Base-by-base conservation (phyloP, 2,797 vertebrate genomes). In the Eremophila alpestris region DNA sequence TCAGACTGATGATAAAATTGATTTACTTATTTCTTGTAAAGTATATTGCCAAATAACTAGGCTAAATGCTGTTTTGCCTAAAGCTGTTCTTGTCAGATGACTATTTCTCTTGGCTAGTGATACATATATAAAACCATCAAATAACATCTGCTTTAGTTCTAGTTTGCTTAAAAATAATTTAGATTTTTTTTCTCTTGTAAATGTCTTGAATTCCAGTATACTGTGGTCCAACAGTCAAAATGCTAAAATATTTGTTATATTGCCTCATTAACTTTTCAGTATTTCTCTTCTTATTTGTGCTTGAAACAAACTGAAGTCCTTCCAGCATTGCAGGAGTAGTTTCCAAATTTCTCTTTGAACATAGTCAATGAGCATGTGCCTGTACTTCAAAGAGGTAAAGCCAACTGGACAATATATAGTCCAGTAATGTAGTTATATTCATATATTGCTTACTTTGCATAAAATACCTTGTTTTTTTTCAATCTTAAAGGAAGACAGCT, bases 101-200 rank as follows among this genome's bases (percentile, higher is more conserved):
- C 46, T 87, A 2, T 94, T 91, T 92, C 32, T 88, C 95, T 95
- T 96, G 92, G 84, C 79, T 88, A 81, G 63, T 48, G 27, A 41
- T 78, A n/a, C 10, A 6, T 91, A 45, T n/a, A 70, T 94, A 93
- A 95, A 95, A 26, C 40, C 17, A 85, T 87, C 40, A 91, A 51
- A 70, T 59, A 82, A 76, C 82, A 90, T 91, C 89, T 94, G 54
- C 76, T 91, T 89, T 70, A 62, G 59, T 83, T 84, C 62, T 90
- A 78, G 68, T 84, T 95, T 83, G 54, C 55, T 56, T 89, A 75
- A 91, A 94, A 93, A 79, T 71, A 86, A 76, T 78, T 80, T 40
- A 75, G 10, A 49, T 73, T 89, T 93, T 89, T 64, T 74, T 86
- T 81, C 7, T 89, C 34, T 70, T 84, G 17, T 93, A 79, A 92